Conservation (phyloP, 2,113 vertebrate genomes). For the Hypocryptadius cinnamomeus region DNA sequence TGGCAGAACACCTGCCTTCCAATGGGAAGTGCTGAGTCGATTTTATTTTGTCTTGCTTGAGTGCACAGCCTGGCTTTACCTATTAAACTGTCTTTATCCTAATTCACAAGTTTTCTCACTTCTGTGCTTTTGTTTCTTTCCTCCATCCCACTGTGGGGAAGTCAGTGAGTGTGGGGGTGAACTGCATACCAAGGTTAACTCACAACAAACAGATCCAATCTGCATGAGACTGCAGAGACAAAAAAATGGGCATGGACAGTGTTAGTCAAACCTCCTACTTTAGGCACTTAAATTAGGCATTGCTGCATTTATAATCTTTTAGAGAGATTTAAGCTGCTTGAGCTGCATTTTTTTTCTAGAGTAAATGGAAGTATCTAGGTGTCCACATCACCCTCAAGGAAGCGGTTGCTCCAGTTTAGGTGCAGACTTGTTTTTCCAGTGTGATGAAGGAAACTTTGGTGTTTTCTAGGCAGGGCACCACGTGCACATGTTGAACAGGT, state of each 20-base stretch:
- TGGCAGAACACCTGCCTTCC: background rate
- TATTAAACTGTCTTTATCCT: background rate
- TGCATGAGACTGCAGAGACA: background rate
- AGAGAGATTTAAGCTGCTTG: background rate
- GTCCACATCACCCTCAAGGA: background rate
- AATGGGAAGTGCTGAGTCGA: background rate
- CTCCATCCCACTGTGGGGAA: accelerated
- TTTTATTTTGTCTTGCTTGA: background rate
- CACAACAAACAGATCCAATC: background rate
- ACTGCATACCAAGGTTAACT: background rate
- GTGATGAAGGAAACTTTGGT: background rate
- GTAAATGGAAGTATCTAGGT: background rate
- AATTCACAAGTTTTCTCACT: background rate
- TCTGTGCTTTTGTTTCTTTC: background rate
- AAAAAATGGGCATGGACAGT: background rate
- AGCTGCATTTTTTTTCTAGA: background rate
- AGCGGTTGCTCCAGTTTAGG: background rate
- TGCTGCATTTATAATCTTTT: background rate
- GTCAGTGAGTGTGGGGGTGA: background rate
- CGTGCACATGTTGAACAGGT: background rate
- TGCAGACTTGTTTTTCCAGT: background rate
- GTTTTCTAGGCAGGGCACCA: background rate
- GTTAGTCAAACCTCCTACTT: background rate
- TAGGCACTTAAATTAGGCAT: background rate
- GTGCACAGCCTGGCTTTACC: background rate